Evolutionary conservation across 2,113 vertebrate species (phyloP).

Genomic region (Psettodes erumei): DNA sequence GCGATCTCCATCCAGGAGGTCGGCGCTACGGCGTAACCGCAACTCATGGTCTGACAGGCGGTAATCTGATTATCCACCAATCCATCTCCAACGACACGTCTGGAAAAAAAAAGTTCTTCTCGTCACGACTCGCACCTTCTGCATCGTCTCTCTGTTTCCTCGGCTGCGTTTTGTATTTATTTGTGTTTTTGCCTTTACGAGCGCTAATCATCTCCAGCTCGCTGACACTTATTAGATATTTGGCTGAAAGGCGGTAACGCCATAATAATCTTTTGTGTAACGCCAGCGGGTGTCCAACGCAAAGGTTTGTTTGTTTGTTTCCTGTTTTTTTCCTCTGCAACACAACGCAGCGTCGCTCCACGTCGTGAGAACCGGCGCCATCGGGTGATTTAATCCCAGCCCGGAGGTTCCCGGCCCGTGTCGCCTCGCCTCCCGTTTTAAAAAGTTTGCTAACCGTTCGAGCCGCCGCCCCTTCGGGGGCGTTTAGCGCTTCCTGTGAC

Average conservation of each 20-base stretch:
- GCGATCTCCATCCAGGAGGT: not conserved
- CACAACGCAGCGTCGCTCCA: too few relatives aligned
- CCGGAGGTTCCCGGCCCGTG: not conserved
- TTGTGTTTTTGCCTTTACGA: conserved; percentile 26
- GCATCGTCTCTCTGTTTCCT: conserved; percentile 7
- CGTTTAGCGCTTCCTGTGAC: too few relatives aligned
- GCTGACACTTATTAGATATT: not conserved
- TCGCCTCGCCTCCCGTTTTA: too few relatives aligned
- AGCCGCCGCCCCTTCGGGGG: not conserved
- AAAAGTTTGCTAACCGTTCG: not conserved
- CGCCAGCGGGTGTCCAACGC: not conserved
- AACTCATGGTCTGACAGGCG: not conserved
- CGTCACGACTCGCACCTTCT: too few relatives aligned
- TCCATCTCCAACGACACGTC: not conserved
- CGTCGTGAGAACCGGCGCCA: not conserved
- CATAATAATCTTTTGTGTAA: conserved; percentile 6
- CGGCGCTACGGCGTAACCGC: not conserved
- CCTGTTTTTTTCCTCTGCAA: conserved; percentile 23
- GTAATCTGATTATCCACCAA: not conserved
- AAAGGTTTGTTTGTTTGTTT: conserved; percentile 6
- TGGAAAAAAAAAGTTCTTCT: not conserved
- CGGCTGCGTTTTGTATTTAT: not conserved
- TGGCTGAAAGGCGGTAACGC: not conserved
- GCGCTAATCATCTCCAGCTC: conserved; percentile 19
- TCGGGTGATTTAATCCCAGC: not conserved